Percentiles rank a stretch among this genome's conserved stretches.
Conservation (phyloP, 2,888 invertebrate species). For the Aspidiotus destructor region DNA sequence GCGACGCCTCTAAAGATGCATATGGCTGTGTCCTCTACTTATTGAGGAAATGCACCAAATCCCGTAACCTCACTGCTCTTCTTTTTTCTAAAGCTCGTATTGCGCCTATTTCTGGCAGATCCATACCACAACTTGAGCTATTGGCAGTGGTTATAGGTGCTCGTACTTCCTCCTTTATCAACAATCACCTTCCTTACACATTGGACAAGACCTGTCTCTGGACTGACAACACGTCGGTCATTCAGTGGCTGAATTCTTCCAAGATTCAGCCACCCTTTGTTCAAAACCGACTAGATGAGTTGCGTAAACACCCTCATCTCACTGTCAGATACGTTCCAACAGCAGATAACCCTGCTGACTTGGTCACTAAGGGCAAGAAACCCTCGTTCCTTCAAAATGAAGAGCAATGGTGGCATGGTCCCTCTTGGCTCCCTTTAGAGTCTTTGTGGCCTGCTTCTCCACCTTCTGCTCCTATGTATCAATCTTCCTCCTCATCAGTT, state of each 20-base stretch:
- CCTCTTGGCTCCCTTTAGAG: slow-evolving; percentile 1
- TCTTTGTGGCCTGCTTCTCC: neutral
- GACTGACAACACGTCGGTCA: slow-evolving; percentile 1
- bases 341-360: neutral
- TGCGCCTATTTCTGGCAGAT: neutral
- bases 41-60: neutral
- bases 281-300: neutral
- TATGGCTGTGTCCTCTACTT: neutral
- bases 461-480: neutral
- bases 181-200: neutral
- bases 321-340: neutral
- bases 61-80: neutral
- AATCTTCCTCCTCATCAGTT: neutral
- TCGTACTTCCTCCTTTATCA: neutral
- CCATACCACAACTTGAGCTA: slow-evolving; percentile 3
- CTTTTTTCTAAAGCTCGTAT: slow-evolving; percentile 4
- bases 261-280: neutral
- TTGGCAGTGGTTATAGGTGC: neutral
- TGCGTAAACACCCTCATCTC: neutral
- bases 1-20: slow-evolving; percentile 3
- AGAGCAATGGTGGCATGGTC: slow-evolving; percentile 12
- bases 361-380: neutral
- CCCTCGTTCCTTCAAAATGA: neutral
- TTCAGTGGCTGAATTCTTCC: slow-evolving; percentile 6
- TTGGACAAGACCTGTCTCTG: neutral